These are phyloP conservation scores for Lasiurus cinereus DNA, from an alignment of 2,113 vertebrate species.

Conservation along the genomic window DNA sequence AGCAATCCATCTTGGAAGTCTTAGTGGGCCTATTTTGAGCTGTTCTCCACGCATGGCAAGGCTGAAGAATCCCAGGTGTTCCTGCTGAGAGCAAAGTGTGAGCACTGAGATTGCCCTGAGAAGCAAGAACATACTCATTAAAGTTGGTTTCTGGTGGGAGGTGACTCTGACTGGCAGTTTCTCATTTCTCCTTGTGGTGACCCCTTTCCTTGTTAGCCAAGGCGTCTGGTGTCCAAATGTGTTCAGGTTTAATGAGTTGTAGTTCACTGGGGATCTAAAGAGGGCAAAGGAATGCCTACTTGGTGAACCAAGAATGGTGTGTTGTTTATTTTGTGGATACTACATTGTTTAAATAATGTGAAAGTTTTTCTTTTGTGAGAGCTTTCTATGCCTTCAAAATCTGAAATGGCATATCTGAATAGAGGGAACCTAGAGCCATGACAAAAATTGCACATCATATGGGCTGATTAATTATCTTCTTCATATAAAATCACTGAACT, in stretches of 20 bases:
- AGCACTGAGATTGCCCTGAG: constrained; percentile 74
- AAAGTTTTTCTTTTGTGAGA: constrained; percentile 30
- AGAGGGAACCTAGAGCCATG: neutral
- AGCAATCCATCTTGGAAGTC: constrained; percentile 84
- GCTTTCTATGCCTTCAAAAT: neutral
- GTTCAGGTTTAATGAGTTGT: constrained; percentile 72
- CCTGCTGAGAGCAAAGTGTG: constrained; percentile 62
- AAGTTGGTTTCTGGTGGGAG: constrained; percentile 82
- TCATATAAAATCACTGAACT: constrained; percentile 15
- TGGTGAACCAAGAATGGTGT: constrained; percentile 32
- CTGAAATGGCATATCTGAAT: neutral
- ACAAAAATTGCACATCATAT: neutral
- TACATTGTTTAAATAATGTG: constrained; percentile 52
- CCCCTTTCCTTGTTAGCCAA: constrained; percentile 76
- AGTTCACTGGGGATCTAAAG: constrained; percentile 68
- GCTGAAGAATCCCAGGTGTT: constrained; percentile 85
- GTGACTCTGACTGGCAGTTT: constrained; percentile 63
- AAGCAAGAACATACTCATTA: constrained; percentile 85
- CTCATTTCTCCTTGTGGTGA: constrained; percentile 78
- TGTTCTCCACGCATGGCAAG: constrained; percentile 63
- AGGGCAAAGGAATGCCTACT: constrained; percentile 51
- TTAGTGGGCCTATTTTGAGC: constrained; percentile 80
- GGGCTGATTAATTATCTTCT: constrained; percentile 45
- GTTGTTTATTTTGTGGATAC: constrained; percentile 38
- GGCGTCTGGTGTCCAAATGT: constrained; percentile 19